Evolutionary conservation across 2,888 invertebrate species (phyloP), one percentile per base, ranked within the genome.

Genomic region (Plebejus argus): DNA sequence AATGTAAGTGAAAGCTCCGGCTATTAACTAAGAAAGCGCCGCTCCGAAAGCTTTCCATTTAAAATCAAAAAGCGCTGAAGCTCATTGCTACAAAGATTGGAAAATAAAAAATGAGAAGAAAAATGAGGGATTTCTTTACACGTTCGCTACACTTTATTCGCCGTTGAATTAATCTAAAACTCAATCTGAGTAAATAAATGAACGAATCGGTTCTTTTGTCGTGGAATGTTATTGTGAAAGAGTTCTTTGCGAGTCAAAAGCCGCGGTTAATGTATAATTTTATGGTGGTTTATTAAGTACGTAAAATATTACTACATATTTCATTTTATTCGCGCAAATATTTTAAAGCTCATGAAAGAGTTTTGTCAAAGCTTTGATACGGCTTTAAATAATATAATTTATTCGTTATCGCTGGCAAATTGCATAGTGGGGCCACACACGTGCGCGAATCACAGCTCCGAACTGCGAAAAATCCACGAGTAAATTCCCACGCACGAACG

Each of bases 1-100:
- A 71, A n/a, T 10, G n/a, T 71, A 35, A 39, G 71, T 71, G 71
- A 71, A 71, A 39, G 71, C 71, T 71, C 35, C 35, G 71, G 35
- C 39, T 71, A 39, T 71, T 39, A 71, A 71, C 71, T 71, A 39
- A 39, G 39, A 71, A 71, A 35, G n/a, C 39, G 71, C 71, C 20
- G 1, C 10, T 39, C n/a, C 71, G 35, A 71, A 39, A 35, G 71
- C 71, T 71, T 39, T 71, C 20, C 71, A 39, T 71, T 70, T 71
- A n/a, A 39, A 71, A 39, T 71, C 71, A 71, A 39, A 71, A 71
- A 39, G 33, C 70, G n/a, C 70, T 18, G 61, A 66, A 66, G 66
- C 66, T 66, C 28, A 28, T 66, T 33, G 66, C 66, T 33, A 18
- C 66, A 66, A 66, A 66, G 66, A 66, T 66, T 61, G 61, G 61